phyloP scores from a whole-genome alignment of 2,113 vertebrate genomes.

The Hemibagrus wyckioides region DNA sequence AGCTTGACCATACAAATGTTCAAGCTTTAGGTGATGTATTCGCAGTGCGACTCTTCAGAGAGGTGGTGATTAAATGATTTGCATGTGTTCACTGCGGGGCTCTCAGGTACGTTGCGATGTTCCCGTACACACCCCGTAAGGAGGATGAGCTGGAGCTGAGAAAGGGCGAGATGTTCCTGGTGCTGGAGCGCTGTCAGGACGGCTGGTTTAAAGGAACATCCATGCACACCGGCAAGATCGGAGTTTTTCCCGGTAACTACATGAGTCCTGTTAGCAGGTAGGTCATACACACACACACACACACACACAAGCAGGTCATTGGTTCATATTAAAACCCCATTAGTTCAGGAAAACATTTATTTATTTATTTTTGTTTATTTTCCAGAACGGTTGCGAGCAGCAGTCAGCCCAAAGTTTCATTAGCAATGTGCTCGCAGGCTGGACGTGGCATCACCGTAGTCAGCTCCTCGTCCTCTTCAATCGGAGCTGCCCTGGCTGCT shows the following conservation, averaged over 20 bases:
- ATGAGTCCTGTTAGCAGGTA: slow-evolving; percentile 96
- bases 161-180: slow-evolving; percentile 97
- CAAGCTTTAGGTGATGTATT: too few relatives aligned
- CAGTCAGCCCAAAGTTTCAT: slow-evolving; percentile 84
- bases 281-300: slow-evolving; percentile 65
- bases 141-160: slow-evolving; percentile 95
- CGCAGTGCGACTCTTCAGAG: neutral
- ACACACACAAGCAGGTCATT: neutral
- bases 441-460: slow-evolving; percentile 83
- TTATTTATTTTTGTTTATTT: neutral
- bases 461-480: slow-evolving; percentile 79
- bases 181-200: slow-evolving; percentile 96
- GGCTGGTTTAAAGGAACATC: slow-evolving; percentile 99
- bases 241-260: slow-evolving; percentile 98
- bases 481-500: slow-evolving; percentile 78
- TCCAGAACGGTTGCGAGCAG: slow-evolving; percentile 80
- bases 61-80: neutral
- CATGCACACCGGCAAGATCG: slow-evolving; percentile 97
- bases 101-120: slow-evolving; percentile 87
- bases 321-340: neutral
- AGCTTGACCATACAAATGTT: neutral
- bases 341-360: neutral
- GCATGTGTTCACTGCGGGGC: neutral
- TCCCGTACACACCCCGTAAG: slow-evolving; percentile 92
- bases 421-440: slow-evolving; percentile 80